Evolutionary conservation across 2,888 invertebrate genomes (phyloP), one percentile per base, ranked within the genome.

Genomic region (Synanthedon tipuliformis): DNA sequence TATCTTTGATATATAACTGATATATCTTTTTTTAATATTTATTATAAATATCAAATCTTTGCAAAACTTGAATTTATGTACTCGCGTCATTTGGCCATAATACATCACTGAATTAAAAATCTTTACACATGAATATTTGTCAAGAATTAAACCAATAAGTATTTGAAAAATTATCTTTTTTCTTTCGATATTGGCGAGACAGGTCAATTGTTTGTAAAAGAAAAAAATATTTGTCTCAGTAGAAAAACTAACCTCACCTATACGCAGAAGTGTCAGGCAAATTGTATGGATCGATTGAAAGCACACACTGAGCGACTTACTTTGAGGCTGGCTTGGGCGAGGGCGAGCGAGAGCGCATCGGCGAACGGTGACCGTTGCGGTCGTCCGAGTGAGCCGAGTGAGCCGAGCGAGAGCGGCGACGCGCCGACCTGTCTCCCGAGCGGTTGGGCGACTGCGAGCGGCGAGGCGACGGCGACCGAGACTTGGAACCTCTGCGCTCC

Each of bases 271-370:
- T 61, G 77, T 75, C 75, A 73, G 72, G 66, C 53, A 51, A 27
- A 49, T 34, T 10, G 34, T 1, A 34, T 34, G 34, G 34, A 34
- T 34, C 34, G 5, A 76, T 77, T 76, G 78, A 75, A 62, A 70
- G 80, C 77, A 75, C 77, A 75, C 62, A 23, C 23, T 23, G 23
- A 13, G 50, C 2, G 52, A 82, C 81, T 82, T 70, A 83, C 83
- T 81, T 81, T 68, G 76, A 71, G 4, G 64, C 64, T 41, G 51
- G 57, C 49, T 73, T 74, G 65, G 89, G 86, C 59, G 89, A 89
- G 54, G 88, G 81, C 23, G 90, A 89, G 64, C 89, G 89, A 53
- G 79, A 77, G 16, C 80, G 63, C 48, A 79, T 75, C 0, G 64
- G 59, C 0, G 79, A 75, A 52, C 71, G 64, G 59, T 64, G 53